Percentiles rank a stretch among this genome's conserved stretches.
Conservation (phyloP, 2,113 vertebrate genomes). For the Neolamprologus hecqui region DNA sequence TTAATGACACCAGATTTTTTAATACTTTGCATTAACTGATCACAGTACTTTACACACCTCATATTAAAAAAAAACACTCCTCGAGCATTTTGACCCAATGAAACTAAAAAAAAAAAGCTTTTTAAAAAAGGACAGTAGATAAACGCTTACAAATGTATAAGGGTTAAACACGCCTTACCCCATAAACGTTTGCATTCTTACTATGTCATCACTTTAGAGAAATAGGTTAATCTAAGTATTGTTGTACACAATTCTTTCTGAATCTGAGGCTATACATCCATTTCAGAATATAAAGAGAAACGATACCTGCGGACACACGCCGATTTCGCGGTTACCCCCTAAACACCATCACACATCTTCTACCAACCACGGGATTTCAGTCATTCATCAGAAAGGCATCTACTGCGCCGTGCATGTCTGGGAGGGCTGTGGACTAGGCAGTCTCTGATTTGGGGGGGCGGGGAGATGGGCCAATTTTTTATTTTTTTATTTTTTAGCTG, state of each 20-base stretch:
- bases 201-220: not conserved
- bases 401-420: slow-evolving; percentile 1
- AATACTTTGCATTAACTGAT: not conserved
- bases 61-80: not conserved
- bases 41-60: not conserved
- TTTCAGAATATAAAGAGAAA: not conserved
- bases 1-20: not conserved
- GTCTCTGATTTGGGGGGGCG: slow-evolving; percentile 37
- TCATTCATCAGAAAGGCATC: slow-evolving; percentile 9
- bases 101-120: not conserved
- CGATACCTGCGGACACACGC: not conserved
- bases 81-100: not conserved
- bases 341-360: not conserved
- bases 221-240: not conserved
- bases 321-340: slow-evolving; percentile 17
- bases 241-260: not conserved
- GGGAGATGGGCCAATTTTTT: slow-evolving; percentile 9
- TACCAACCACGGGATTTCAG: slow-evolving; percentile 6
- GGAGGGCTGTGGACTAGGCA: not conserved
- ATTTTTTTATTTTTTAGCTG: not conserved
- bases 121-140: not conserved
- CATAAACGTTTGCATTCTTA: not conserved
- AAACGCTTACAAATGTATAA: not conserved
- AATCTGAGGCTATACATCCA: not conserved
- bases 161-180: not conserved